These are phyloP conservation scores for Trachelus iudaicus DNA, from an alignment of 2,888 invertebrate species.

Conservation along the genomic window DNA sequence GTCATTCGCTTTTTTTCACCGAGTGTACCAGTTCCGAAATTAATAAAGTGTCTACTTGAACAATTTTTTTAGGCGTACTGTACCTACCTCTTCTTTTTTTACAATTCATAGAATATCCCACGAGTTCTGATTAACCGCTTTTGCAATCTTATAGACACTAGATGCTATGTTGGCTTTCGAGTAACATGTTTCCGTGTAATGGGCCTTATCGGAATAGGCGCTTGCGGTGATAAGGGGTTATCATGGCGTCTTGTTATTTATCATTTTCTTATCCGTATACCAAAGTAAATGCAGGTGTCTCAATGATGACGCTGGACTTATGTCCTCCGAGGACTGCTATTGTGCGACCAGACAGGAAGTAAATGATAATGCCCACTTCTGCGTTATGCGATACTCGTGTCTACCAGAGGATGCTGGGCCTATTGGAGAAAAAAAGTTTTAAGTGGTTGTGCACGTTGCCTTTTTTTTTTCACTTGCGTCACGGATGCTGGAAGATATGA, in stretches of 20 bases:
- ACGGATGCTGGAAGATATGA: not conserved
- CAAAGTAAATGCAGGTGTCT: not conserved
- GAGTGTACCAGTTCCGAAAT: not conserved
- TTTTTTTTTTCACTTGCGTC: not conserved
- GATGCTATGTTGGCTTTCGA: not conserved
- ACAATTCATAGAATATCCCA: not conserved
- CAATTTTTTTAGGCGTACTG: not conserved
- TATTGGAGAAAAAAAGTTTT: not conserved
- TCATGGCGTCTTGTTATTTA: not conserved
- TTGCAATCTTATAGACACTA: not conserved
- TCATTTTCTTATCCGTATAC: not conserved
- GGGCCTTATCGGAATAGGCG: not conserved
- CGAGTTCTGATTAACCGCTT: not conserved
- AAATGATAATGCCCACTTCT: conserved; percentile 23
- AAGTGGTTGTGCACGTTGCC: not conserved
- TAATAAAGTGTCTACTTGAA: not conserved
- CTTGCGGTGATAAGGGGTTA: not conserved
- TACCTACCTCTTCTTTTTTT: not conserved
- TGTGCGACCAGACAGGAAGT: conserved; percentile 15
- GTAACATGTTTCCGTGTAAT: not conserved
- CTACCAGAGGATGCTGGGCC: conserved; percentile 1
- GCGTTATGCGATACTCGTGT: conserved; percentile 23
- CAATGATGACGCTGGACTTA: not conserved
- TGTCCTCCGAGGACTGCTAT: not conserved
- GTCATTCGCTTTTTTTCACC: not conserved